Evolutionary conservation across 1,140 invertebrate genomes (phyloP), one percentile per base, ranked within the genome.

Genomic region (Euura saliciscinereae): DNA sequence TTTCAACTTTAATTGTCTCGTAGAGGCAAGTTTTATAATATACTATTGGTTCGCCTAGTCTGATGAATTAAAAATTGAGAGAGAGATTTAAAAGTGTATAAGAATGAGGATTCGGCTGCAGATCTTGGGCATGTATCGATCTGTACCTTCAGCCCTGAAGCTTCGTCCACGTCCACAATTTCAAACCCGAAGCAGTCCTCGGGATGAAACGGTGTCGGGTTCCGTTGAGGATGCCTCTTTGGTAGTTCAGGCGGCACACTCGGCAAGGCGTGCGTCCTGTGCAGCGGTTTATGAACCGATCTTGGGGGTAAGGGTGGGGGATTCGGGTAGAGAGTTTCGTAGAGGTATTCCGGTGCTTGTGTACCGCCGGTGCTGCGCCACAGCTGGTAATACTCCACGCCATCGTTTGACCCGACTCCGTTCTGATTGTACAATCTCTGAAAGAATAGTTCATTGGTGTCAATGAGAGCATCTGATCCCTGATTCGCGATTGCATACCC

Each of bases 121-220:
- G 1, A 51, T 43, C 69, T 73, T 68, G 51, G 7, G 65, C 65
- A 71, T 6, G 66, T 46, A 46, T 45, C 42, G 68, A 66, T 66
- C 71, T 76, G 78, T 79, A 85, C 84, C 75, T 86, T 86, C 46
- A 83, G 78, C 73, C 84, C 84, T 5, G 81, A 78, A 43, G 88
- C 78, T 82, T 93, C 93, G 80, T 94, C 93, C 42, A 92, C 93
- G 78, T 94, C 93, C 70, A 94, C 93, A 65, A 94, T 90, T 84
- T 94, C 93, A 83, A 94, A 94, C 73, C 90, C 91, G 82, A 94
- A 94, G 70, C 91, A 90, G 81, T 94, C 93, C 86, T 94, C 93
- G 3, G 90, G 90, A 74, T 87, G 83, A 51, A 85, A 73, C 0
- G 83, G 84, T 45, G 80, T 73, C 10, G 79, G 72, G 64, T 83